Evolutionary conservation across 2,113 vertebrate species (phyloP), one percentile per base, ranked within the genome.

Genomic region (Apteryx owenii): DNA sequence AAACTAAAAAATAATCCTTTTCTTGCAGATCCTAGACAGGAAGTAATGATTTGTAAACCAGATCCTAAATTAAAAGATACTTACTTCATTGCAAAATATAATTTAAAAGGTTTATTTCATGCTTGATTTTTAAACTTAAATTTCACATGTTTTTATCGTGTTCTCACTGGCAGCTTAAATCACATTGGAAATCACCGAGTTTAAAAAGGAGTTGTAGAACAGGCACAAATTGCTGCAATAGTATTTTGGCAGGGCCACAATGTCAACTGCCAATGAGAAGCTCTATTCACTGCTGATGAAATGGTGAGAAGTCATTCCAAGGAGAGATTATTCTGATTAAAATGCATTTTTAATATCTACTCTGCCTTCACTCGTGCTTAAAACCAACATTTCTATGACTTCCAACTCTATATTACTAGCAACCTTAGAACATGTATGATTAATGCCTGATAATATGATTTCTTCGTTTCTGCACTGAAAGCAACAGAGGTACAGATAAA

Each of bases 321-420:
- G 31, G 70, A 94, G 66, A 93, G 75, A 82, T 10, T 53, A 10
- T 64, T 65, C 62, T 65, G 75, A 88, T 89, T 91, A 62, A 96
- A 95, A 91, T 65, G 62, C 38, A 73, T 85, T 93, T 95, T 80
- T 88, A 82, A 80, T 88, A 76, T 51, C 75, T 85, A 38, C 12
- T 69, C 65, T 79, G 78, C 82, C 89, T 91, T 91, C n/a, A 6
- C 38, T 81, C 51, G 72, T 90, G 80, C 80, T 93, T 89, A 80
- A 94, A 79, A 54, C 66, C 48, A 85, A 65, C 36, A 48, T 70
- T 89, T 80, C 66, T 89, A 58, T 69, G 89, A 29, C 83, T 54
- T 38, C 38, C 79, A n/a, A 4, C 44, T 70, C 50, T 21, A 12
- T 62, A 26, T 29, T 21, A 26, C 7, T 22, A 12, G 26, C 46